These are phyloP conservation scores for Thecocarcelia acutangulata DNA, from an alignment of 2,888 invertebrate genomes.

Conservation along the genomic window DNA sequence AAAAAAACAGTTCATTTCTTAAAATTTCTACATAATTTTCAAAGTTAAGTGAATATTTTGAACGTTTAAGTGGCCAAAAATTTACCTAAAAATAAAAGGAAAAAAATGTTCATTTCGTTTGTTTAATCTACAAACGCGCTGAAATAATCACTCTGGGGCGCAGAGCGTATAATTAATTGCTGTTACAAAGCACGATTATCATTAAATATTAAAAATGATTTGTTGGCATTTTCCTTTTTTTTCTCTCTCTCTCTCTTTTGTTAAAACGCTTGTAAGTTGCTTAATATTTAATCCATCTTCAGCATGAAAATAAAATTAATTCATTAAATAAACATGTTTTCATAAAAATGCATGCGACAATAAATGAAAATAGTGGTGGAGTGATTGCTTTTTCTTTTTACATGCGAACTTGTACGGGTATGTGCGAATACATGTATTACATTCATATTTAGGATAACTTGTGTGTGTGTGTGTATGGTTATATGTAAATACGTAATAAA, in stretches of 20 bases:
- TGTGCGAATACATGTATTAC: too few species aligned
- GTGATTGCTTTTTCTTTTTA: not conserved
- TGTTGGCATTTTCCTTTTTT: slow-evolving; percentile 12
- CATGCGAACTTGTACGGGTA: too few species aligned
- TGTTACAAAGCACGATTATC: not conserved
- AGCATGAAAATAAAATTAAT: slow-evolving; percentile 37
- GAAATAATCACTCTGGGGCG: not conserved
- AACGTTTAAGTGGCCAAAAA: too few species aligned
- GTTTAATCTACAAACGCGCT: too few species aligned
- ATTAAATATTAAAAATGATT: slow-evolving; percentile 44
- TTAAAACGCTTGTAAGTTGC: too few species aligned
- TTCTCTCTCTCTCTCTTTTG: too few species aligned
- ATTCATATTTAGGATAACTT: too few species aligned
- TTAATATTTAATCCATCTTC: slow-evolving; percentile 32
- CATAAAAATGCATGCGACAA: slow-evolving; percentile 18
- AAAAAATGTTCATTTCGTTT: not conserved
- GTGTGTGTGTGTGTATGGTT: not conserved
- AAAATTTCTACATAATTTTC: too few species aligned
- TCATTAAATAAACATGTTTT: slow-evolving; percentile 53
- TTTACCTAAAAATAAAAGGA: not conserved
- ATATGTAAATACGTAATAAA: not conserved
- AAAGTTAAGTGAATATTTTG: too few species aligned
- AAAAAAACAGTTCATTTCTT: too few species aligned
- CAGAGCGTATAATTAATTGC: slow-evolving; percentile 14
- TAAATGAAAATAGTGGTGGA: not conserved